Evolutionary conservation across 2,888 invertebrate species (phyloP).

Genomic region (Stenichneumon culpator): DNA sequence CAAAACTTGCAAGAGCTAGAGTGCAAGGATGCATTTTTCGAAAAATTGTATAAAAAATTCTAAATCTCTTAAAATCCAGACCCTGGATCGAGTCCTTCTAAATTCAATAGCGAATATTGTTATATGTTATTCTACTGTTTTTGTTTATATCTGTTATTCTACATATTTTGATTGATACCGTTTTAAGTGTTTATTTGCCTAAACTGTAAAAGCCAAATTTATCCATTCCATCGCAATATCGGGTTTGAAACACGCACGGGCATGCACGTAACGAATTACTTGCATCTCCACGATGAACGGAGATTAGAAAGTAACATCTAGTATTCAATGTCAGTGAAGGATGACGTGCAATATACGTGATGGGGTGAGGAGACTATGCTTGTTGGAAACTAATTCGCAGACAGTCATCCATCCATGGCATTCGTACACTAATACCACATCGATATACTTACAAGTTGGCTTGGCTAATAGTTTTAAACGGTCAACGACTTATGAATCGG

Average conservation of each 20-base stretch:
- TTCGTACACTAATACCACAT: neutral
- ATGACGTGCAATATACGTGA: slow-evolving; percentile 37
- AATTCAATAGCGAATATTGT: too few relatives aligned
- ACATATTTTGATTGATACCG: too few relatives aligned
- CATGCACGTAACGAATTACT: neutral
- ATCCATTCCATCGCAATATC: neutral
- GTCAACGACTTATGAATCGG: slow-evolving; percentile 72
- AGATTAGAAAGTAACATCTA: slow-evolving; percentile 71
- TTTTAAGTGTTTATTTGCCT: neutral
- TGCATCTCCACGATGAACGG: slow-evolving; percentile 40
- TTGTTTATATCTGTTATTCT: too few relatives aligned
- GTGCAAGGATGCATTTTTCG: too few relatives aligned
- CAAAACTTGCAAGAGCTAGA: too few relatives aligned
- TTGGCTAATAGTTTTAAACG: slow-evolving; percentile 55
- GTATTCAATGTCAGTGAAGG: slow-evolving; percentile 76
- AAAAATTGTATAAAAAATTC: too few relatives aligned
- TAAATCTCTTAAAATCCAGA: too few relatives aligned
- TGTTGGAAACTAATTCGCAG: slow-evolving; percentile 43
- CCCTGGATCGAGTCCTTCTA: too few relatives aligned
- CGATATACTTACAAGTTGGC: slow-evolving; percentile 11
- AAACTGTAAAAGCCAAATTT: neutral
- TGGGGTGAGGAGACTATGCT: slow-evolving; percentile 70
- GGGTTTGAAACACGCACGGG: too few relatives aligned
- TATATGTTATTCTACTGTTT: too few relatives aligned
- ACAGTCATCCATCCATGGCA: slow-evolving; percentile 1